Percentiles rank a stretch among this genome's conserved stretches.
Conservation (phyloP, 2,888 invertebrate species). For the Kuschelorhynchus macadamiae region DNA sequence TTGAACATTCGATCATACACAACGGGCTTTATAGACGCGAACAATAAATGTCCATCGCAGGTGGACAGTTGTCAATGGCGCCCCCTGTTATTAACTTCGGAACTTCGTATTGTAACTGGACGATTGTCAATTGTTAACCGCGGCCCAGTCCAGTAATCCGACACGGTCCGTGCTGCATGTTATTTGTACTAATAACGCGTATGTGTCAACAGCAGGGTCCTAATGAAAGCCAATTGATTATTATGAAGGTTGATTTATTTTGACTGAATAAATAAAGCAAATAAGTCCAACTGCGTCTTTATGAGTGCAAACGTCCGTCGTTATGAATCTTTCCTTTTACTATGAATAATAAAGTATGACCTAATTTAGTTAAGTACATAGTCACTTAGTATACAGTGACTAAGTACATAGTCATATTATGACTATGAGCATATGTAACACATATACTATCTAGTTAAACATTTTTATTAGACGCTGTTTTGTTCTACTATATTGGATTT, state of each 20-base stretch:
- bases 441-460: no score
- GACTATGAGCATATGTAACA: no score
- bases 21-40: slow-evolving; percentile 3
- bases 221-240: slow-evolving; percentile 25
- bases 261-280: no score
- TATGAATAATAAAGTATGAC: no score
- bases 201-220: slow-evolving; percentile 15
- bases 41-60: slow-evolving; percentile 22
- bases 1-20: not conserved
- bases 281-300: no score
- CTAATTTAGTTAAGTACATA: no score
- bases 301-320: no score
- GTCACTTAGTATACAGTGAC: no score
- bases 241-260: not conserved
- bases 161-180: slow-evolving; percentile 18
- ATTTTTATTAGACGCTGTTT: no score
- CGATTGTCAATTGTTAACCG: slow-evolving; percentile 39
- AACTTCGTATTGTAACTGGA: slow-evolving; percentile 17
- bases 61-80: slow-evolving; percentile 16
- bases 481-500: no score
- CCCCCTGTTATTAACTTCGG: slow-evolving; percentile 31
- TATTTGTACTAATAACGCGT: slow-evolving; percentile 26
- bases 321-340: no score
- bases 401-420: not conserved
- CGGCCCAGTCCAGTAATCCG: slow-evolving; percentile 13